phyloP scores from a whole-genome alignment of 2,888 invertebrate genomes.

The Hirtodrosophila alboralis region DNA sequence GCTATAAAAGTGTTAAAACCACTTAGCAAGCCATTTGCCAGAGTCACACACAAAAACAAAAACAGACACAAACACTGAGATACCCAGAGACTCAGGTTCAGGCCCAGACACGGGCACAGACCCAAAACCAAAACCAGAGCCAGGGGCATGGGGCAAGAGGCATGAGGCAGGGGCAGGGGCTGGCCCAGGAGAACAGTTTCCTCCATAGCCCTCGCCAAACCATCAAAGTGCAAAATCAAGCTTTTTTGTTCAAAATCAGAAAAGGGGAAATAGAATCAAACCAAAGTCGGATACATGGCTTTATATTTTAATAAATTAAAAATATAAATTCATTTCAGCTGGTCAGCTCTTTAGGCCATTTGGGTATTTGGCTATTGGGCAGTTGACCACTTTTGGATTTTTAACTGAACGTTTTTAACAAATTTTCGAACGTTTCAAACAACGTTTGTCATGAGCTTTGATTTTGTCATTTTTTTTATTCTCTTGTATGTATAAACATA shows the following conservation, averaged over 20 bases:
- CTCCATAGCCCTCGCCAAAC: no score
- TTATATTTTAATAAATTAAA: slow-evolving; percentile 43
- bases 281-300: slow-evolving; percentile 17
- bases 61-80: slow-evolving; percentile 9
- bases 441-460: slow-evolving; percentile 48
- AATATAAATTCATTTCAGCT: slow-evolving; percentile 39
- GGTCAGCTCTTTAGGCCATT: slow-evolving; percentile 26
- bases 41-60: slow-evolving; percentile 20
- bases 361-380: slow-evolving; percentile 32
- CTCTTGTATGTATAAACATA: slow-evolving; percentile 52
- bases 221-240: slow-evolving; percentile 21
- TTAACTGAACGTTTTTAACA: slow-evolving; percentile 6
- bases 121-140: neutral
- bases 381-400: slow-evolving; percentile 29
- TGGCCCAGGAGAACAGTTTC: no score
- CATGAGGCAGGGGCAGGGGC: neutral
- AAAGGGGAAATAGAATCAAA: slow-evolving; percentile 35
- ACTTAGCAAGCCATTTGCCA: slow-evolving; percentile 79
- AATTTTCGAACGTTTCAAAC: slow-evolving; percentile 32
- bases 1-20: slow-evolving; percentile 82
- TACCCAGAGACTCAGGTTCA: slow-evolving; percentile 1
- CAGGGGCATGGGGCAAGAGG: neutral
- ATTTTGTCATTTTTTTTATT: slow-evolving; percentile 65
- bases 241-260: slow-evolving; percentile 20
- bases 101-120: slow-evolving; percentile 7